Evolutionary conservation across 2,888 invertebrate species (phyloP).

Genomic region (Lycaena phlaeas): DNA sequence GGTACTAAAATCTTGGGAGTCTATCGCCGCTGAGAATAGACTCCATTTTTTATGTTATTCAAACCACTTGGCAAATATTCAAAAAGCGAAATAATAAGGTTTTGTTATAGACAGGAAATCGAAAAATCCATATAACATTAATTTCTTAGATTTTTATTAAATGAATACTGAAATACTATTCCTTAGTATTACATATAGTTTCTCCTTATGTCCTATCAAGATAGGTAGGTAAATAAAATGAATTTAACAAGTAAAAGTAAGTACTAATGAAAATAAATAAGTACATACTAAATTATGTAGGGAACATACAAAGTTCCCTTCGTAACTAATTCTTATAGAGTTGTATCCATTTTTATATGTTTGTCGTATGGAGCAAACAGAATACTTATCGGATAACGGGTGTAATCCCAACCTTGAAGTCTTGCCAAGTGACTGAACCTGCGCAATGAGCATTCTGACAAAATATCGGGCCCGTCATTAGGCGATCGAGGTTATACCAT

Average conservation of each 20-base stretch:
- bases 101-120: background rate
- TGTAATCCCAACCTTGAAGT: slow-evolving; percentile 20
- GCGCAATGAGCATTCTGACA: slow-evolving; percentile 35
- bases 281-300: no score
- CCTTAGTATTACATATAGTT: no score
- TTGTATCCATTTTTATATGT: no score
- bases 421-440: slow-evolving; percentile 18
- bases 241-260: no score
- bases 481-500: slow-evolving; percentile 26
- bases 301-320: no score
- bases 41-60: slow-evolving; percentile 14
- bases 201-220: no score
- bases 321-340: no score
- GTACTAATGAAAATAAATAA: no score
- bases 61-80: slow-evolving; percentile 13
- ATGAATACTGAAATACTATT: no score
- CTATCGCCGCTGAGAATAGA: slow-evolving; percentile 20
- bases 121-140: background rate
- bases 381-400: slow-evolving; percentile 15
- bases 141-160: no score
- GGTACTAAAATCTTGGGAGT: slow-evolving; percentile 26
- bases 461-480: slow-evolving; percentile 46
- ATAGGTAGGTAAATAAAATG: no score
- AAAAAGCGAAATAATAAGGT: background rate
- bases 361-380: no score